Percentiles rank a stretch among this genome's conserved stretches.
Evolutionary conservation across 1,140 invertebrate genomes (phyloP).

Genomic region (Camponotus pennsylvanicus): DNA sequence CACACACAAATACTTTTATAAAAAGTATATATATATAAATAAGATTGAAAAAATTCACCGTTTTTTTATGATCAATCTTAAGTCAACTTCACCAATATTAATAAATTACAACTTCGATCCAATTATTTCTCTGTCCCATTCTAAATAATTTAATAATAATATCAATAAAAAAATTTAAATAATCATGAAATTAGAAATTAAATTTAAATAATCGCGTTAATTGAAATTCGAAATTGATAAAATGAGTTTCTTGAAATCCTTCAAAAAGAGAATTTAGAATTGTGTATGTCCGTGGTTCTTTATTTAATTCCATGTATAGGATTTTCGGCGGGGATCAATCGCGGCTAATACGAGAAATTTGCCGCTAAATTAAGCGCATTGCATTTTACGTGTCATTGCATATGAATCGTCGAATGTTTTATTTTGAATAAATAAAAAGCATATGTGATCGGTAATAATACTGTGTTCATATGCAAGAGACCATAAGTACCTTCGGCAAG

Average conservation of each 20-base stretch:
- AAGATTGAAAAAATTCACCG: background rate
- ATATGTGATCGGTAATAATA: conserved; percentile 45
- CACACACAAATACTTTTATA: background rate
- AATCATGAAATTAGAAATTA: background rate
- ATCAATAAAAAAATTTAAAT: background rate
- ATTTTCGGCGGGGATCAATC: background rate
- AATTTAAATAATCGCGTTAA: background rate
- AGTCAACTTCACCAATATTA: background rate
- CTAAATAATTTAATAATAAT: background rate
- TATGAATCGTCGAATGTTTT: conserved; percentile 8
- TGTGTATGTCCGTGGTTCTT: background rate
- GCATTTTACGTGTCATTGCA: conserved; percentile 10
- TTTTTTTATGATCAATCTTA: background rate
- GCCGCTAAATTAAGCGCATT: conserved; percentile 37
- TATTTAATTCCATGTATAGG: conserved; percentile 5
- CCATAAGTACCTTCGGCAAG: conserved; percentile 36
- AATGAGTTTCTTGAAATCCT: background rate
- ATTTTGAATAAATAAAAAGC: conserved; percentile 50
- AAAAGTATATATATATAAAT: background rate
- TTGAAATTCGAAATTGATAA: background rate
- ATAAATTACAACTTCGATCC: background rate
- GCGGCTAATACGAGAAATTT: conserved; percentile 3
- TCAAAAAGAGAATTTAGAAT: background rate
- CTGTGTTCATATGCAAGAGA: conserved; percentile 49
- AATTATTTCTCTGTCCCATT: background rate